Percentiles rank a stretch among this genome's conserved stretches.
These are phyloP conservation scores for Melanotaenia duboulayi DNA, from an alignment of 2,113 vertebrate genomes.

Conservation along the genomic window DNA sequence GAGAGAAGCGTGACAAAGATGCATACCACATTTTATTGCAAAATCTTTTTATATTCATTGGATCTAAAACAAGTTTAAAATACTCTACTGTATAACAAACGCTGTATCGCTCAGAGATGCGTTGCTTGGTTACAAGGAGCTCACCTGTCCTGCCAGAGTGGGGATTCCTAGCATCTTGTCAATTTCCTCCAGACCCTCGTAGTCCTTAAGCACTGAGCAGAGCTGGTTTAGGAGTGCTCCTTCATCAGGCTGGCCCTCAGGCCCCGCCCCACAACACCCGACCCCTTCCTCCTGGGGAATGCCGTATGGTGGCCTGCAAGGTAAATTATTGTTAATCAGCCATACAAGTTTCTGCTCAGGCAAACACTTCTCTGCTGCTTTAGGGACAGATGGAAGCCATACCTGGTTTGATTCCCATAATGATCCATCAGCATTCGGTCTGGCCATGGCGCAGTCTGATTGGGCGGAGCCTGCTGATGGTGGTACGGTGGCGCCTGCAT, in stretches of 20 bases:
- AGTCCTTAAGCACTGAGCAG: conserved; percentile 92
- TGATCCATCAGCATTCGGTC: conserved; percentile 95
- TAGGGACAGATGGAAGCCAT: neutral
- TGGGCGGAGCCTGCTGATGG: conserved; percentile 93
- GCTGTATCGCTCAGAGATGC: too few relatives aligned
- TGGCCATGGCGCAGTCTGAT: conserved; percentile 95
- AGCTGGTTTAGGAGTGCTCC: conserved; percentile 94
- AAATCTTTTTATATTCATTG: too few relatives aligned
- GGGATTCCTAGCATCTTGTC: conserved; percentile 96
- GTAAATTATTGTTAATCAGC: neutral
- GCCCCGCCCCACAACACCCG: conserved; percentile 85
- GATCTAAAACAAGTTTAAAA: too few relatives aligned
- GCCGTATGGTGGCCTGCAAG: conserved; percentile 86
- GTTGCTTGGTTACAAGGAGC: neutral
- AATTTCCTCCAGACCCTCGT: conserved; percentile 96
- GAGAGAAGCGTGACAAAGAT: too few relatives aligned
- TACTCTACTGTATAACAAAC: too few relatives aligned
- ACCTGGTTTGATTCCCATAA: conserved; percentile 93
- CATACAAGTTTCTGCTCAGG: neutral
- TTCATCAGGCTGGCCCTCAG: conserved; percentile 90
- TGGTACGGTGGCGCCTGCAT: conserved; percentile 88
- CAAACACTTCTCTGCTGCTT: neutral
- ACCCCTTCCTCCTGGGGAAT: conserved; percentile 87
- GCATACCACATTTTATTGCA: too few relatives aligned
- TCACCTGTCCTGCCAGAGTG: conserved; percentile 93